Conservation (phyloP, 1,140 invertebrate genomes). For the Myzus persicae region DNA sequence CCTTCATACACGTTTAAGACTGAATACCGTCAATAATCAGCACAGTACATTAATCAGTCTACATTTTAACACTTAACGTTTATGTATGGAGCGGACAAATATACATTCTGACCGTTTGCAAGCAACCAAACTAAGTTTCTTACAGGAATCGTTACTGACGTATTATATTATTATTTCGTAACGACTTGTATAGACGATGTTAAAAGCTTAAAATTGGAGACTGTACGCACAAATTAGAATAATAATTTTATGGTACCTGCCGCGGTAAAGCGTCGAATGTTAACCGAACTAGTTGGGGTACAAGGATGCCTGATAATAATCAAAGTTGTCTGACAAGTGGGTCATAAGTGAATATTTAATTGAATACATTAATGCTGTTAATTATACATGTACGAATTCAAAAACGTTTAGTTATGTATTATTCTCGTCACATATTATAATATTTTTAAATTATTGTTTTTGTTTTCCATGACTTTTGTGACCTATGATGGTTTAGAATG, state of each 20-base stretch:
- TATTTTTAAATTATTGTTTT: slow-evolving; percentile 1
- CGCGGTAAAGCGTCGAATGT: neutral
- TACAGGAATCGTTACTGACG: neutral
- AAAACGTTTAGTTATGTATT: neutral
- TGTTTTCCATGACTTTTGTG: neutral
- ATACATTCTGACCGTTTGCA: neutral
- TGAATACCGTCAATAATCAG: neutral
- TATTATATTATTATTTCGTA: neutral
- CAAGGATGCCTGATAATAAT: neutral
- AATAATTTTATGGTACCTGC: neutral
- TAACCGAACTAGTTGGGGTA: neutral
- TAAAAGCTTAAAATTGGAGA: neutral
- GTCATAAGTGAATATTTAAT: slow-evolving; percentile 7
- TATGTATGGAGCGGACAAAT: neutral
- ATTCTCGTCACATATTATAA: neutral
- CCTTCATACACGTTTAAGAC: neutral
- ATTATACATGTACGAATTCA: neutral
- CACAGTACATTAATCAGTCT: neutral
- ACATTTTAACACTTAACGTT: neutral
- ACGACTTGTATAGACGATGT: neutral
- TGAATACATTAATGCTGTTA: neutral
- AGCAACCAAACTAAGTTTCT: slow-evolving; percentile 7
- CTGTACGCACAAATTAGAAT: neutral
- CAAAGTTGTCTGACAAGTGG: neutral
- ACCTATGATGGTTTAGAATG: neutral